A percentile compares a stretch with the other conserved stretches of the same genome.
Evolutionary conservation across 2,113 vertebrate genomes (phyloP).

Genomic region (Dromiciops gliroides): DNA sequence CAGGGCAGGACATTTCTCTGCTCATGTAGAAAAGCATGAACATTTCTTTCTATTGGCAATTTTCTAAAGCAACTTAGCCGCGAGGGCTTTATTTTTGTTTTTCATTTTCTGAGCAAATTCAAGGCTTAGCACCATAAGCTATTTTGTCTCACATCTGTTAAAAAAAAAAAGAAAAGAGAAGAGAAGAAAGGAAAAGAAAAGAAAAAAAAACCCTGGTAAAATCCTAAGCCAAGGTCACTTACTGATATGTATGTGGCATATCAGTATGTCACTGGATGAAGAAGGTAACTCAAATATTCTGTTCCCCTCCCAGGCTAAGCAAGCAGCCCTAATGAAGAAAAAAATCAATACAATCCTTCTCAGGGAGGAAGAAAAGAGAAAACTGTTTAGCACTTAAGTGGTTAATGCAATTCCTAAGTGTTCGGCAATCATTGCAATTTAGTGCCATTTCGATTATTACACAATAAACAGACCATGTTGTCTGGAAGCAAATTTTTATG

Average conservation of each 20-base stretch:
- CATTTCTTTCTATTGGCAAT: background rate
- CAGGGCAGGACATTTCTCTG: conserved; percentile 35
- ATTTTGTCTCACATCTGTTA: conserved; percentile 53
- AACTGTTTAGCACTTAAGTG: conserved; percentile 84
- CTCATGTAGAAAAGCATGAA: background rate
- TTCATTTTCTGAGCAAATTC: conserved; percentile 39
- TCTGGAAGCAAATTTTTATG: conserved; percentile 92
- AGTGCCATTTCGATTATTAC: conserved; percentile 92
- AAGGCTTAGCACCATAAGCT: conserved; percentile 42
- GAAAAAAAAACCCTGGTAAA: conserved; percentile 46
- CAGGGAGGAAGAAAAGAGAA: conserved; percentile 72
- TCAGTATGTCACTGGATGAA: conserved; percentile 53
- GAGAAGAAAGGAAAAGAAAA: conserved; percentile 55
- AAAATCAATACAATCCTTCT: conserved; percentile 66
- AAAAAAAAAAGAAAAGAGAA: conserved; percentile 63
- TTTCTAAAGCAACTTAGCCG: conserved; percentile 37
- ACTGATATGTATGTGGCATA: conserved; percentile 63
- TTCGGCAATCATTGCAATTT: conserved; percentile 90
- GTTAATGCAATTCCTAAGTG: conserved; percentile 90
- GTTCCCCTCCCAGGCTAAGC: conserved; percentile 63
- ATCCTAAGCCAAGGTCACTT: conserved; percentile 74
- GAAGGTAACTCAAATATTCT: conserved; percentile 62
- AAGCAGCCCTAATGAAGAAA: conserved; percentile 73
- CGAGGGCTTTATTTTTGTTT: background rate
- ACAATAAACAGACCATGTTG: conserved; percentile 92